A percentile compares a stretch with the other conserved stretches of the same genome.
These are phyloP conservation scores for Melanerpes aurifrons DNA, from an alignment of 2,113 vertebrate genomes.

Conservation along the genomic window DNA sequence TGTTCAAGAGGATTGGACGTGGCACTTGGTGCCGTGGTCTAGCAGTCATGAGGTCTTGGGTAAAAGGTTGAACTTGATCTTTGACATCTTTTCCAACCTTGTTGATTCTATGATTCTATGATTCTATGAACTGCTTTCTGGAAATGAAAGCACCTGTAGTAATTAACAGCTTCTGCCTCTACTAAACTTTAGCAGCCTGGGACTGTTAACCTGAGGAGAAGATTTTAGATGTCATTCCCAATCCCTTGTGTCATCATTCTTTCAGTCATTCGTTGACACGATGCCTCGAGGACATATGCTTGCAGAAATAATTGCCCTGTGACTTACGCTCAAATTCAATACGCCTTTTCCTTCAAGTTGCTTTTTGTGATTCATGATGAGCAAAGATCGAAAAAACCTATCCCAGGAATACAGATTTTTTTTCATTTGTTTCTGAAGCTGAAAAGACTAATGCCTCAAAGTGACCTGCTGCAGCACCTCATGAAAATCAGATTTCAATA, in stretches of 20 bases:
- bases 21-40: no score
- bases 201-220: not conserved
- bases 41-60: no score
- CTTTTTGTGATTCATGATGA: not conserved
- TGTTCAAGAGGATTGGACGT: no score
- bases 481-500: conserved; percentile 9
- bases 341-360: not conserved
- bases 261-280: not conserved
- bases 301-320: conserved; percentile 1
- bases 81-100: no score
- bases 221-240: not conserved
- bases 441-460: conserved; percentile 8
- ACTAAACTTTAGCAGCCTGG: not conserved
- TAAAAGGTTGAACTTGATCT: no score
- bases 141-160: not conserved
- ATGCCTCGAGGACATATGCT: not conserved
- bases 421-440: not conserved
- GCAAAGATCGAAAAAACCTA: not conserved
- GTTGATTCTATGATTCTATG: no score
- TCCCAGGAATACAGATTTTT: not conserved
- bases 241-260: not conserved
- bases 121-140: not conserved
- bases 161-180: not conserved
- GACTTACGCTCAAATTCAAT: not conserved
- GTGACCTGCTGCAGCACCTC: not conserved